phyloP scores from a whole-genome alignment of 2,797 vertebrate genomes.

The Hephaestus fuliginosus region DNA sequence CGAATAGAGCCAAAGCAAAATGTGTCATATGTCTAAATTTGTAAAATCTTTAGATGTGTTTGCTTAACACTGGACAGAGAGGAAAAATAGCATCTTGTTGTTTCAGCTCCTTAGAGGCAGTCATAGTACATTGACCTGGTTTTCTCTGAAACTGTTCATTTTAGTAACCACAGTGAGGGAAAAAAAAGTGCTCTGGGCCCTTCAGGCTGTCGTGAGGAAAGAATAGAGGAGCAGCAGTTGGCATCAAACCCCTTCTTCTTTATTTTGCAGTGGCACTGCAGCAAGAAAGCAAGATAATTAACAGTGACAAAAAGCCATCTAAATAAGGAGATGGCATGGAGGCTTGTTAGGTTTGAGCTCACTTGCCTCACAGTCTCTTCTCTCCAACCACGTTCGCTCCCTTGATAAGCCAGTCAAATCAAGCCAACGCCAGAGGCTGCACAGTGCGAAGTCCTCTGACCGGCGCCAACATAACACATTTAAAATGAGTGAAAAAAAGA shows the following conservation, averaged over 20 bases:
- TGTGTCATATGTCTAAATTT: slow-evolving; percentile 48
- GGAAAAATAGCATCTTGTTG: slow-evolving; percentile 44
- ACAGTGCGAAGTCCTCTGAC: slow-evolving; percentile 44
- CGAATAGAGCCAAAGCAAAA: slow-evolving; percentile 26
- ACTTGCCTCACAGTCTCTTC: slow-evolving; percentile 47
- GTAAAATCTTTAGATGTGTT: slow-evolving; percentile 34
- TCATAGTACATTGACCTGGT: slow-evolving; percentile 72
- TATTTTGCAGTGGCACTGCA: slow-evolving; percentile 48
- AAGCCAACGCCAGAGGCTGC: slow-evolving; percentile 49
- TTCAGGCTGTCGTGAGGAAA: slow-evolving; percentile 67
- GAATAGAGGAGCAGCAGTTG: slow-evolving; percentile 64
- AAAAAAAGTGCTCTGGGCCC: slow-evolving; percentile 57
- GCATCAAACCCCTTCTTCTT: slow-evolving; percentile 63
- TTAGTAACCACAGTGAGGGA: slow-evolving; percentile 64
- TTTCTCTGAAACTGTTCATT: slow-evolving; percentile 75
- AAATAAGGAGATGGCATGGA: slow-evolving; percentile 68
- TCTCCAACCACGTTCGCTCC: slow-evolving; percentile 25
- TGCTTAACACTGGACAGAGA: slow-evolving; percentile 29
- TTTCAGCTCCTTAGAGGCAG: slow-evolving; percentile 68
- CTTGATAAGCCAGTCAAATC: slow-evolving; percentile 61
- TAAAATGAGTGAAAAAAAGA: slow-evolving; percentile 57
- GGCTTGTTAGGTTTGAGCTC: slow-evolving; percentile 63
- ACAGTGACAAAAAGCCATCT: slow-evolving; percentile 79
- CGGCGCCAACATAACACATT: slow-evolving; percentile 46
- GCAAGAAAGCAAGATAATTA: slow-evolving; percentile 78